Base-by-base conservation (phyloP, 53 echinoderm and acorn worm genomes). In the Patiria pectinifera region DNA sequence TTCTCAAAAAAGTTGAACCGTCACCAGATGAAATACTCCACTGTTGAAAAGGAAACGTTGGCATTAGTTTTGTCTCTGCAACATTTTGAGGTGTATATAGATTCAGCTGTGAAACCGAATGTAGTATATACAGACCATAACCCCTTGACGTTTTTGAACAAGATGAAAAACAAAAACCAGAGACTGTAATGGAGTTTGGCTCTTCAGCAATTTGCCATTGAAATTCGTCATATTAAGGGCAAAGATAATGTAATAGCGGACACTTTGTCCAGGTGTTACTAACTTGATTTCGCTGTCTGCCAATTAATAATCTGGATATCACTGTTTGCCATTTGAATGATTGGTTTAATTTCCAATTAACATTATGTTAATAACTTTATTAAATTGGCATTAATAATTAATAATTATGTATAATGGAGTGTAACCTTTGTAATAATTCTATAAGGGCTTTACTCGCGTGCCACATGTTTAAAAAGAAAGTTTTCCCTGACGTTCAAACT, bases 161-260 rank as follows among this genome's bases (percentile, higher is more conserved):
- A 69, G 45, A 95, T 95, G 95, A 93, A 83, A 91, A 91, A 86
- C 66, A 91, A 86, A 43, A 93, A 93, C 76, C 91, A 93, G 47
- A 63, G 92, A 48, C 53, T 95, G 48, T 81, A 91, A 43, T 93
- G 93, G 91, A 91, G 87, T 83, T 46, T 93, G 48, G 48, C 91
- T 18, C 24, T 93, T 0, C 93, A 91, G 77, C 86, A 93, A 71
- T 93, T 49, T 58, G n/a, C 24, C 23, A 19, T 43, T 63, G 78
- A 78, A 43, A 43, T 78, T 14, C 44, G 78, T 43, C 78, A 78
- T 26, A 78, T 78, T 10, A 78, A 78, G 26, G 78, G 78, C 6
- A 78, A 78, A 35, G 35, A 35, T 35, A 35, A 35, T 35, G 35
- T 35, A 35, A 35, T 35, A 35, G 35, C 1, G 35, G 78, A 78